phyloP scores from a whole-genome alignment of 2,888 invertebrate species.

The Sclerodermus sp. region DNA sequence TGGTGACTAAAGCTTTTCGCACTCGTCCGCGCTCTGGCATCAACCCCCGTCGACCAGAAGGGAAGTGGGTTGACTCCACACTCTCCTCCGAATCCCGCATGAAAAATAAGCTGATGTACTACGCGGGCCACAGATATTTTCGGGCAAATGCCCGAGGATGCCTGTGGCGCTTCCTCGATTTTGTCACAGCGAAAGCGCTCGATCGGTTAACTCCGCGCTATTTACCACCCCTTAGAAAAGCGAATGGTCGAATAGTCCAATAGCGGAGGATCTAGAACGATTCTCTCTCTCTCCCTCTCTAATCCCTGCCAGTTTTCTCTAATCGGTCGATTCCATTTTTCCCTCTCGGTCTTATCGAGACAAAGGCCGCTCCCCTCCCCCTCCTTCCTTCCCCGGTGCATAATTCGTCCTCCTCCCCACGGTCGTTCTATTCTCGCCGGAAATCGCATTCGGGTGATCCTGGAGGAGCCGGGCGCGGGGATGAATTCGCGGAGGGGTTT shows the following conservation, averaged over 20 bases:
- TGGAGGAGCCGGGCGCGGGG: constrained; percentile 35
- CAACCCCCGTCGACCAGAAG: background rate
- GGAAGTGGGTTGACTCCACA: background rate
- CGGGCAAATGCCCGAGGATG: constrained; percentile 16
- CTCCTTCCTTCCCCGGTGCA: constrained; percentile 26
- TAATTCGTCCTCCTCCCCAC: constrained; percentile 36
- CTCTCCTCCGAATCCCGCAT: constrained; percentile 4
- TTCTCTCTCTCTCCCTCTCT: no score
- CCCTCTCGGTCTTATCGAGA: background rate
- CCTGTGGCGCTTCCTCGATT: constrained; percentile 8
- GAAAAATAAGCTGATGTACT: constrained; percentile 14
- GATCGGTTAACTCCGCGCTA: background rate
- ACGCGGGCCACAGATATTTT: constrained; percentile 9
- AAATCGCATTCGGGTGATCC: constrained; percentile 53
- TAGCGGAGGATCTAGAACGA: no score
- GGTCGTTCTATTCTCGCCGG: constrained; percentile 32
- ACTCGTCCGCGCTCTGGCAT: constrained; percentile 13
- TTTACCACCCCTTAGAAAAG: no score
- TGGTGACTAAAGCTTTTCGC: constrained; percentile 19
- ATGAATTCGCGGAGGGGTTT: background rate
- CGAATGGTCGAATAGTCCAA: no score
- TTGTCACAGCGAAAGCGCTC: constrained; percentile 5
- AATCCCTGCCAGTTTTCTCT: no score
- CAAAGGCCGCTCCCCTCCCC: background rate
- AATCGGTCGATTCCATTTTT: no score